Evolutionary conservation across 2,113 vertebrate species (phyloP).

Genomic region (Orthonyx spaldingii): DNA sequence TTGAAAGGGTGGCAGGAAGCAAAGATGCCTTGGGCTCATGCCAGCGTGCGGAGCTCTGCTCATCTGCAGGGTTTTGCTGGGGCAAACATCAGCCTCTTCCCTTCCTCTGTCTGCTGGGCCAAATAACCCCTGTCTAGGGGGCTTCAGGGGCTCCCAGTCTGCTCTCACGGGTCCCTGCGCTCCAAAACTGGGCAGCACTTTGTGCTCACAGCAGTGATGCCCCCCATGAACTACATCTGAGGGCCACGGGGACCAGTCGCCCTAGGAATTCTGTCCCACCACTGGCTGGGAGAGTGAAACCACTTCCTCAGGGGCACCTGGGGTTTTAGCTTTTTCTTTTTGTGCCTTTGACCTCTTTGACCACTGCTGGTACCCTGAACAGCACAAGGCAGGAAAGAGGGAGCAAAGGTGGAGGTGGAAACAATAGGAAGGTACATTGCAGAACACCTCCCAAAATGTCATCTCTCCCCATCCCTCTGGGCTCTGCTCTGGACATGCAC

Average conservation of each 20-base stretch:
- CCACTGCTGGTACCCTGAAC: not conserved
- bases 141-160: not conserved
- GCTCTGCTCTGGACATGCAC: not conserved
- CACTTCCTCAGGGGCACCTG: not conserved
- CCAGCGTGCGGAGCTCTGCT: not conserved
- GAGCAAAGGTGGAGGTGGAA: not conserved
- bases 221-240: accelerated
- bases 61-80: accelerated
- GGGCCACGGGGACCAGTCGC: accelerated
- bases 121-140: not conserved
- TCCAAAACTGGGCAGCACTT: not conserved
- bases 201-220: not conserved
- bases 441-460: not conserved
- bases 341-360: not conserved
- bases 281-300: not conserved
- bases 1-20: slow-evolving; percentile 64
- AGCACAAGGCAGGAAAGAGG: not conserved
- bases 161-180: not conserved
- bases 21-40: not conserved
- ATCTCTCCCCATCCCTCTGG: not conserved
- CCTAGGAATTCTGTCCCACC: not conserved
- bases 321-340: not conserved
- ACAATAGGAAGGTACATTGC: not conserved
- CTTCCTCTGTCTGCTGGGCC: not conserved
- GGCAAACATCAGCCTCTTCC: not conserved